Conservation (phyloP, 2,888 invertebrate genomes). For the Hofmannophila pseudospretella region DNA sequence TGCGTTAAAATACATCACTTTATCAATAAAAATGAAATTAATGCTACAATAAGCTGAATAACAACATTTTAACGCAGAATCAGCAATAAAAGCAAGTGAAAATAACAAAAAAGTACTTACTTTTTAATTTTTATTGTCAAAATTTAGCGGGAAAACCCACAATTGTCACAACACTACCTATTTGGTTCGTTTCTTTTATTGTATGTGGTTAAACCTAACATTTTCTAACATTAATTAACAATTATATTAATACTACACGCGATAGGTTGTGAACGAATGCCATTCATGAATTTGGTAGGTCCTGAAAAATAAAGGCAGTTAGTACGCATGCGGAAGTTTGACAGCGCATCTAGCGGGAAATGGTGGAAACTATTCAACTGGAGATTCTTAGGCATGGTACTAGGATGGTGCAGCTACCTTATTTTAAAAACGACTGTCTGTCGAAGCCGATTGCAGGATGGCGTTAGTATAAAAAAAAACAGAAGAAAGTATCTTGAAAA, state of each 20-base stretch:
- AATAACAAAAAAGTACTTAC: conserved; percentile 47
- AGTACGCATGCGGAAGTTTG: conserved; percentile 58
- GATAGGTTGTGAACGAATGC: conserved; percentile 54
- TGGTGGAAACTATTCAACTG: conserved; percentile 9
- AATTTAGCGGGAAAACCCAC: conserved; percentile 43
- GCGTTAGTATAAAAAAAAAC: too few relatives aligned
- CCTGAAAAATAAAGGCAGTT: conserved; percentile 47
- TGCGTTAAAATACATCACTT: not conserved
- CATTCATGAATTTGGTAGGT: conserved; percentile 69
- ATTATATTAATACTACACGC: conserved; percentile 49
- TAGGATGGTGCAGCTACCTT: conserved; percentile 1
- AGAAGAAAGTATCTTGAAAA: too few relatives aligned
- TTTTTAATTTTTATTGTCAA: conserved; percentile 54
- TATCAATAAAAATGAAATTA: not conserved
- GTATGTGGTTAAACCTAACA: conserved; percentile 48
- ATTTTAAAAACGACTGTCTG: not conserved
- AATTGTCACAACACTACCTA: conserved; percentile 61
- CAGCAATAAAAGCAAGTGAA: conserved; percentile 22
- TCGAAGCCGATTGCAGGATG: too few relatives aligned
- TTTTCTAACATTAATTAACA: conserved; percentile 61
- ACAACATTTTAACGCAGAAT: conserved; percentile 18
- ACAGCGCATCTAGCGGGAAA: conserved; percentile 30
- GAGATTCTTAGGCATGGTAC: not conserved
- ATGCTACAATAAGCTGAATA: not conserved
- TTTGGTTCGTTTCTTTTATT: conserved; percentile 55